phyloP scores from a whole-genome alignment of 1,140 invertebrate genomes.

The Lanistes nyassanus region DNA sequence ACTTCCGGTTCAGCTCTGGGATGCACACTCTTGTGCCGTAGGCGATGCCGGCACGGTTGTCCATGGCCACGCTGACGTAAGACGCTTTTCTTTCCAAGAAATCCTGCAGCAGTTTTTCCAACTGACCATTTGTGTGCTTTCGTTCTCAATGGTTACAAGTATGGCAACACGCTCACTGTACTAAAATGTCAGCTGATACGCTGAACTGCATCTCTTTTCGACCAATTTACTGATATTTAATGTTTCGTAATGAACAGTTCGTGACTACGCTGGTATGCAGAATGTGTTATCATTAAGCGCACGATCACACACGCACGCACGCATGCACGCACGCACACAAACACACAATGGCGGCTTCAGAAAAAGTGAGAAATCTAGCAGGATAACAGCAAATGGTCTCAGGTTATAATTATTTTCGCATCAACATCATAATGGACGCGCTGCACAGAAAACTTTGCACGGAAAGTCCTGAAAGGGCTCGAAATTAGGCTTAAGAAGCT shows the following conservation, averaged over 20 bases:
- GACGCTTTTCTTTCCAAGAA: conserved; percentile 36
- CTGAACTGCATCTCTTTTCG: too few relatives aligned
- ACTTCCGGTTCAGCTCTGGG: conserved; percentile 45
- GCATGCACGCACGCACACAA: not conserved
- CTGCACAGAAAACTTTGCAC: not conserved
- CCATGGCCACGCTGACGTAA: conserved; percentile 50
- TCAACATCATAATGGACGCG: too few relatives aligned
- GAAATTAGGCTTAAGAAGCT: not conserved
- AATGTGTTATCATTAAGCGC: not conserved
- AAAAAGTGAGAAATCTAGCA: not conserved
- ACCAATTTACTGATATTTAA: too few relatives aligned
- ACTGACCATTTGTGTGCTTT: too few relatives aligned
- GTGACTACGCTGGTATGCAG: not conserved
- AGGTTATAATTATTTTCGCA: too few relatives aligned
- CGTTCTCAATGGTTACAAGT: too few relatives aligned
- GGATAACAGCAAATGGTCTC: too few relatives aligned
- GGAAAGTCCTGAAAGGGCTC: not conserved
- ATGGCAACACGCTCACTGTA: too few relatives aligned
- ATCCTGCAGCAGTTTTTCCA: conserved; percentile 37
- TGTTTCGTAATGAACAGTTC: not conserved
- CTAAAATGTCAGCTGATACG: too few relatives aligned
- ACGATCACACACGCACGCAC: not conserved
- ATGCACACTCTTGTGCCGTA: conserved; percentile 46
- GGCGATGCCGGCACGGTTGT: conserved; percentile 40
- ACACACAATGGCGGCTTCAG: not conserved